Evolutionary conservation across 2,888 invertebrate species (phyloP).

Genomic region (Clistopyga incitator): DNA sequence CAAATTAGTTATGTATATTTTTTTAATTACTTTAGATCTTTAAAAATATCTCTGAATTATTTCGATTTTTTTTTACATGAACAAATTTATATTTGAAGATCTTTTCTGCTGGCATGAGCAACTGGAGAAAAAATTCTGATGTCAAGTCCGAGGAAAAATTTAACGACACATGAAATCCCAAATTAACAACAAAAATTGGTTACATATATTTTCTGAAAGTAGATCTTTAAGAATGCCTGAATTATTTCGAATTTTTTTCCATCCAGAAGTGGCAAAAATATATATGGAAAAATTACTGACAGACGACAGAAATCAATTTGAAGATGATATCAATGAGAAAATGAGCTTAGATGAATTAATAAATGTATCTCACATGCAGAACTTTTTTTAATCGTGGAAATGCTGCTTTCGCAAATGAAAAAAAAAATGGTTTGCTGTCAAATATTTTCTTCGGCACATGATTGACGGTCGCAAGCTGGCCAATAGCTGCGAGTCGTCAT

Average conservation of each 20-base stretch:
- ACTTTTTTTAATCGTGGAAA: no score
- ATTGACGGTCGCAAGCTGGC: background rate
- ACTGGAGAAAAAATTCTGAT: background rate
- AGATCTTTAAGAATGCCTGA: background rate
- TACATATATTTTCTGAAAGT: background rate
- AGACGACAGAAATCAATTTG: background rate
- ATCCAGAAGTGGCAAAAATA: no score
- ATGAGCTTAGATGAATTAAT: background rate
- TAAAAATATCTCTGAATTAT: background rate
- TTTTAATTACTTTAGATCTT: background rate
- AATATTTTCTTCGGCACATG: constrained; percentile 1
- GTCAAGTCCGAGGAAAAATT: background rate
- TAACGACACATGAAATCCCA: background rate
- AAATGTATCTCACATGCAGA: no score
- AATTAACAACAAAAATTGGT: background rate
- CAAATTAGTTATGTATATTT: background rate
- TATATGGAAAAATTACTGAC: background rate
- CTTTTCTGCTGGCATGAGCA: background rate
- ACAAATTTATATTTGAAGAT: no score
- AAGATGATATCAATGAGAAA: background rate
- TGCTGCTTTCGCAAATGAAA: background rate
- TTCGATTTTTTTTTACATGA: background rate
- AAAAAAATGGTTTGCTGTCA: background rate
- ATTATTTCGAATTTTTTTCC: background rate
- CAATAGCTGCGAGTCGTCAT: background rate